These are phyloP conservation scores for Meliscaeva auricollis DNA, from an alignment of 2,888 invertebrate species.

Conservation along the genomic window DNA sequence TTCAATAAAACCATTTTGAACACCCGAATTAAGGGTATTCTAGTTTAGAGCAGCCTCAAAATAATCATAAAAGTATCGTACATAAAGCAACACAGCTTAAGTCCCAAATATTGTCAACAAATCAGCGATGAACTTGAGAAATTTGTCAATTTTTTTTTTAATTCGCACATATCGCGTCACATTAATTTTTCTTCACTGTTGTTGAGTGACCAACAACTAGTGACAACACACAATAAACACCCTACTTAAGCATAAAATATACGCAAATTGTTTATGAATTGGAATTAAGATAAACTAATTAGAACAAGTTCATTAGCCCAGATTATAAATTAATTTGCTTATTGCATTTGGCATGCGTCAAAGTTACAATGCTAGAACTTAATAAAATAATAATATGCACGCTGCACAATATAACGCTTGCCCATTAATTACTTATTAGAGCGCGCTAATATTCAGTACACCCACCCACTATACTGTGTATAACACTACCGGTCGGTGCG, in stretches of 20 bases:
- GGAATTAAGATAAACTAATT: constrained; percentile 57
- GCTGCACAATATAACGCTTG: constrained; percentile 31
- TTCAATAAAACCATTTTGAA: too few species aligned
- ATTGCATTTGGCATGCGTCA: constrained; percentile 56
- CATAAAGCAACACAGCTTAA: too few species aligned
- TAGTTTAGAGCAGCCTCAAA: too few species aligned
- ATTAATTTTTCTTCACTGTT: too few species aligned
- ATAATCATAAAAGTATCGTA: too few species aligned
- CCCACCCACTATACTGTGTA: constrained; percentile 30
- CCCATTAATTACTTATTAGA: constrained; percentile 46
- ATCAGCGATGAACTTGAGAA: too few species aligned
- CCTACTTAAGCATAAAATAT: neutral
- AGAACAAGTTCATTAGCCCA: constrained; percentile 72
- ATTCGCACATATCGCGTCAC: too few species aligned
- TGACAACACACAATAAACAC: neutral
- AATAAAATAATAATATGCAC: constrained; percentile 1
- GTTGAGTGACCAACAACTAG: too few species aligned
- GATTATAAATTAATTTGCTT: constrained; percentile 47
- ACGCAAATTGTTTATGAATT: constrained; percentile 6
- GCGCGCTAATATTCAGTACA: constrained; percentile 16
- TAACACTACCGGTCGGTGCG: constrained; percentile 11
- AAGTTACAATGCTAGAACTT: neutral
- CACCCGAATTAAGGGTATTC: too few species aligned
- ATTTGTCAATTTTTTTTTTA: too few species aligned
- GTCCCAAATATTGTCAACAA: too few species aligned